Base-by-base conservation (phyloP, 2,797 vertebrate species). In the Glyptemys insculpta region DNA sequence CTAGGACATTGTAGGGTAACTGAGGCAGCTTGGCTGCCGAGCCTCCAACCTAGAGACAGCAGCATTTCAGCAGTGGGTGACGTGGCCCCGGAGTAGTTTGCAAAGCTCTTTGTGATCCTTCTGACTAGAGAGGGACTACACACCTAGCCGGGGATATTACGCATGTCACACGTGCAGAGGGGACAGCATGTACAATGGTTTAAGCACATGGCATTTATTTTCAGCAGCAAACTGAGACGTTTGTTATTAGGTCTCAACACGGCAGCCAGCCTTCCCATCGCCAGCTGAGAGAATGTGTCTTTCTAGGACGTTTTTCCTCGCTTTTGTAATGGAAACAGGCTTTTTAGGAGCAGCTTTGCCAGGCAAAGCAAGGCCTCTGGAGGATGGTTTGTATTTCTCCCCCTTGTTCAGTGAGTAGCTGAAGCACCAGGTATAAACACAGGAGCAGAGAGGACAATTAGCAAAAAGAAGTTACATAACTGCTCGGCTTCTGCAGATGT, bases 141-240 rank as follows among this genome's bases (percentile, higher is more conserved):
- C 12, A 0, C 62, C 16, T n/a, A n/a, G 2, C 16, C 2, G 2
- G 16, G 34, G 34, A 65, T 65, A n/a, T n/a, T n/a, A 10, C 2
- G 2, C 34, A 19, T 2, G 16, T 65, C 62, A 4, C 62, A n/a
- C 2, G 1, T 18, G 31, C 62, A 65, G 34, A 65, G 34, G 8
- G 23, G 21, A 25, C 72, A 27, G 72, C 72, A 12, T 25, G 41
- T 41, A 8, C 72, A 44, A 12, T 44, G 72, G 72, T 25, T 23
- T 1, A 27, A 44, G 72, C 72, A 72, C 72, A 5, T 27, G n/a
- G 41, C 41, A 41, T 41, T 11, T 44, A 12, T 47, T 21, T 27
- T 12, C 72, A 74, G 23, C 23, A 7, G 19, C 37, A 65, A 65
- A n/a, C 34, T 3, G 34, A 18, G 9, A 5, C 14, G 8, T 65